Evolutionary conservation across 2,888 invertebrate species (phyloP).

Genomic region (Eupsilia transversa): DNA sequence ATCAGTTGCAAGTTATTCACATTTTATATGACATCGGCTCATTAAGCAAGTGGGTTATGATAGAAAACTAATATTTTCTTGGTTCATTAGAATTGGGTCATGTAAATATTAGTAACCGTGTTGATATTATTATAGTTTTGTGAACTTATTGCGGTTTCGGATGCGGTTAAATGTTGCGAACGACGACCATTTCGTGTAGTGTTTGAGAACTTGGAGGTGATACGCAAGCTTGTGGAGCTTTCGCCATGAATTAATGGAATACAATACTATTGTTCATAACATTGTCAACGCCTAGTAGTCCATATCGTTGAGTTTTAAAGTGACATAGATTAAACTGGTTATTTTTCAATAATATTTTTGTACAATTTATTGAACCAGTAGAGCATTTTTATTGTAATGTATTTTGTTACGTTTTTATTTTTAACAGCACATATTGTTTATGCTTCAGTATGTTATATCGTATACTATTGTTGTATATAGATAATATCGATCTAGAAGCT

Average conservation of each 20-base stretch:
- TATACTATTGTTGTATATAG: conserved; percentile 61
- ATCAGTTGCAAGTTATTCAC: conserved; percentile 46
- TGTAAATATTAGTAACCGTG: conserved; percentile 67
- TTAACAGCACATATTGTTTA: conserved; percentile 63
- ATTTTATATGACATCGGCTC: conserved; percentile 41
- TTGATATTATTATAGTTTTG: conserved; percentile 71
- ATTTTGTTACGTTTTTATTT: conserved; percentile 69
- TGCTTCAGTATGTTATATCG: conserved; percentile 62
- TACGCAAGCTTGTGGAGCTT: conserved; percentile 47
- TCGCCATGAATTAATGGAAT: conserved; percentile 46
- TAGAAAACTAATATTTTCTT: conserved; percentile 46
- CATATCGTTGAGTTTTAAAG: conserved; percentile 45
- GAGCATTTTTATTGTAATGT: conserved; percentile 69
- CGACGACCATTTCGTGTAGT: conserved; percentile 27
- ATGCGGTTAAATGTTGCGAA: conserved; percentile 37
- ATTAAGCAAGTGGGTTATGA: conserved; percentile 32
- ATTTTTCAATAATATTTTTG: conserved; percentile 67
- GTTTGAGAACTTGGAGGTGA: conserved; percentile 25
- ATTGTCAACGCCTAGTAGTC: conserved; percentile 45
- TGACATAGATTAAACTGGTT: conserved; percentile 60
- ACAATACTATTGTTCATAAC: conserved; percentile 47
- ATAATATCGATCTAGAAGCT: conserved; percentile 54
- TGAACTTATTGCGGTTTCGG: conserved; percentile 55
- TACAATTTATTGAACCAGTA: conserved; percentile 70
- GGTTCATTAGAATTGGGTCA: conserved; percentile 54